Base-by-base conservation (phyloP, 2,113 vertebrate genomes). In the Falco punctatus region DNA sequence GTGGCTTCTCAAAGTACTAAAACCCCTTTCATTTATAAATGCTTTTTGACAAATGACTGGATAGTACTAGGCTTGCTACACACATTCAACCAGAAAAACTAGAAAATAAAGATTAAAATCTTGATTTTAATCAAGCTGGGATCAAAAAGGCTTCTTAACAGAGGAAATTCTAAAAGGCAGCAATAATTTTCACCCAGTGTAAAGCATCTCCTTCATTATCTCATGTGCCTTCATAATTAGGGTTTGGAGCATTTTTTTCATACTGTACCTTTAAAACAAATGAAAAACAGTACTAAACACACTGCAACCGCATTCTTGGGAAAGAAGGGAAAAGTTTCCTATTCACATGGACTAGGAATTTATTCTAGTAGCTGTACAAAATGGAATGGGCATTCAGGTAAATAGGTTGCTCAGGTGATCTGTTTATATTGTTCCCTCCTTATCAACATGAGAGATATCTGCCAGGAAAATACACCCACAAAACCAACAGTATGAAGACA, bases 111-210 rank as follows among this genome's bases (percentile, higher is more conserved):
- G 35, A 46, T 7, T 26, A 5, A 13, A 8, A 38, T 38, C 38
- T 38, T 38, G 38, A 38, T 38, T 38, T 38, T 38, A 38, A 38
- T 38, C 38, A 38, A 38, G 38, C 92, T 96, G 95, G 92, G 95
- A 82, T 28, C 38, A 69, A 59, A 94, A 83, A 40, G 55, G 59
- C 51, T 70, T 94, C 90, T 71, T 52, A 46, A 46, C 30, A 85
- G 70, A 87, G 62, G 38, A 84, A 90, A 81, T 90, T 77, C 81
- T 91, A 80, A 87, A 94, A 92, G 33, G 71, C 46, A 78, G n/a
- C 81, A 93, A 21, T 59, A 59, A 72, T 71, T 95, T 79, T 89
- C 55, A 79, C 11, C 13, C 38, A 61, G 33, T 72, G 55, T 38
- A 64, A 87, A 62, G 27, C n/a, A 83, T 22, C 20, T 65, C 54